Percentiles rank a stretch among this genome's conserved stretches.
Evolutionary conservation across 2,888 invertebrate genomes (phyloP).

Genomic region (Zonitis immaculata): DNA sequence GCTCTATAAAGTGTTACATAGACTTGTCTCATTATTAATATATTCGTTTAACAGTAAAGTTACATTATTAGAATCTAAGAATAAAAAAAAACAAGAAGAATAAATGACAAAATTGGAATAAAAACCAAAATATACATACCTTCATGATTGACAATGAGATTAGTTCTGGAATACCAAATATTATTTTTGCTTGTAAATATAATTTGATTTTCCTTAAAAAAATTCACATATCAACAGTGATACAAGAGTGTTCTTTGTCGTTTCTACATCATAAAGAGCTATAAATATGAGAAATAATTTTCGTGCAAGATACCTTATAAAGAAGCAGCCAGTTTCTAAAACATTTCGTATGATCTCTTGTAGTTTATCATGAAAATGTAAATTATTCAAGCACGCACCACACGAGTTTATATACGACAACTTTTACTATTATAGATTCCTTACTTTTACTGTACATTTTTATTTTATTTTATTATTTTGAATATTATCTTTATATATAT

Average conservation of each 20-base stretch:
- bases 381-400: conserved; percentile 17
- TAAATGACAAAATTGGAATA: too few species aligned
- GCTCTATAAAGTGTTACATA: too few species aligned
- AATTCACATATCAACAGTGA: conserved; percentile 1
- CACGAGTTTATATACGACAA: conserved; percentile 4
- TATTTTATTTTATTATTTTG: not conserved
- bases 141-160: too few species aligned
- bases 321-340: conserved; percentile 12
- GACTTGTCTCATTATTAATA: too few species aligned
- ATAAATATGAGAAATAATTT: conserved; percentile 16
- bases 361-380: conserved; percentile 25
- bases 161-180: too few species aligned
- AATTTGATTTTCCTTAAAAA: too few species aligned
- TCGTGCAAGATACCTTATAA: conserved; percentile 15
- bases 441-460: too few species aligned
- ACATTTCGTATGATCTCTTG: conserved; percentile 17
- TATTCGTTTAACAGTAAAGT: too few species aligned
- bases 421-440: conserved; percentile 6
- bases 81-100: too few species aligned
- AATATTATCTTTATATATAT: not conserved
- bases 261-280: conserved; percentile 5
- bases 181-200: too few species aligned
- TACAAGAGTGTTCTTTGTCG: conserved; percentile 1
- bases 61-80: too few species aligned
- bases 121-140: too few species aligned